Base-by-base conservation (phyloP, 2,797 vertebrate genomes). In the Chlorospingus flavigularis region DNA sequence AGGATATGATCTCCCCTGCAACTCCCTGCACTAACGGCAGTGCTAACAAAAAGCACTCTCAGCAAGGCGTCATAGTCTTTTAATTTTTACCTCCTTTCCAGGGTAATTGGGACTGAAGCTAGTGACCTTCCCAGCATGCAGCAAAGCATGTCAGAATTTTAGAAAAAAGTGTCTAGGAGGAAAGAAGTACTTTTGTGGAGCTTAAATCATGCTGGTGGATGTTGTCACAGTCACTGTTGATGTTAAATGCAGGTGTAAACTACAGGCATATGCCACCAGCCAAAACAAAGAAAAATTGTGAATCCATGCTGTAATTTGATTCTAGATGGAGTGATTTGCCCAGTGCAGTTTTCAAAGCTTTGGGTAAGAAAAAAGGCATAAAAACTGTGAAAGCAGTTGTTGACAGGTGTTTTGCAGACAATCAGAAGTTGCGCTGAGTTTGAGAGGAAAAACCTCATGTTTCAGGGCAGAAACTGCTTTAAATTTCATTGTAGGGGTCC, bases 371-470 rank as follows among this genome's bases (percentile, higher is more conserved):
- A 30, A 17, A 87, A 28, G 13, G 23, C 33, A 61, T 0, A 15
- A 31, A 75, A 78, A 31, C 18, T 33, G n/a, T 60, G 42, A 91
- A 71, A 89, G 26, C 16, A 78, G 70, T 33, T 68, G 33, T 76
- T 76, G 13, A 2, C 48, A 67, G 45, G 16, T 65, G 15, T 79
- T 43, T 18, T 24, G 68, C 8, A 85, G 45, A 48, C 11, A 88
- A 65, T 20, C 14, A 55, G 75, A 73, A 45, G 5, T 40, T 63
- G 9, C 53, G 33, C 13, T 63, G 20, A 82, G 18, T 60, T 19
- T 0, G 0, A 63, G 35, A 77, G 11, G 7, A 55, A 65, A 15
- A 68, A 37, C 6, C 12, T 42, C 21, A 53, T 42, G 17, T 51
- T 91, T 70, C 26, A 58, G 12, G 12, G 39, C 11, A 37, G 17